Evolutionary conservation across 1,140 invertebrate genomes (phyloP).

Genomic region (Bemisia tabaci): DNA sequence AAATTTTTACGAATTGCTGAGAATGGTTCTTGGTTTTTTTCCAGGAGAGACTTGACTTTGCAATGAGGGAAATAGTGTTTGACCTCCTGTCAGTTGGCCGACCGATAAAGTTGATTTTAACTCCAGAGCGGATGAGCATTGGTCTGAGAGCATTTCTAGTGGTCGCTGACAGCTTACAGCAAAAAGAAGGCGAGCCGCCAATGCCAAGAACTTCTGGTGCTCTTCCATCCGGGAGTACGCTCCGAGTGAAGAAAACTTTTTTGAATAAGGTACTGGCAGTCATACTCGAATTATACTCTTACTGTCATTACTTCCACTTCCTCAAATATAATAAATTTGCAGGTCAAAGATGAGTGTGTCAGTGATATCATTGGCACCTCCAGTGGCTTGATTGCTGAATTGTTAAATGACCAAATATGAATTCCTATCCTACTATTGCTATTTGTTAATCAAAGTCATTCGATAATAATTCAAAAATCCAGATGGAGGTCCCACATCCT

Average conservation of each 20-base stretch:
- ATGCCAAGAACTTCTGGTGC: slow-evolving; percentile 92
- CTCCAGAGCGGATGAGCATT: slow-evolving; percentile 97
- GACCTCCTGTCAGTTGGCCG: slow-evolving; percentile 91
- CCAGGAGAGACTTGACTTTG: slow-evolving; percentile 85
- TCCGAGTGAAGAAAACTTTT: slow-evolving; percentile 92
- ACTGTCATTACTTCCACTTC: no score
- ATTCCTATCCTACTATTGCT: no score
- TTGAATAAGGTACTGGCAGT: slow-evolving; percentile 54
- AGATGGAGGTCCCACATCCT: no score
- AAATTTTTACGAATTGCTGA: no score
- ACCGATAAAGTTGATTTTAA: slow-evolving; percentile 85
- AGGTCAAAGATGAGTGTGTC: background rate
- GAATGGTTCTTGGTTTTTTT: no score
- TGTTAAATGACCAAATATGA: no score
- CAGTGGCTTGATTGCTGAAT: no score
- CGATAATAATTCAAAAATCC: no score
- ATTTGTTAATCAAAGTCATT: no score
- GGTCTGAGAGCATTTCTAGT: slow-evolving; percentile 92
- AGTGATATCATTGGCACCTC: no score
- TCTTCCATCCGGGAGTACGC: slow-evolving; percentile 85
- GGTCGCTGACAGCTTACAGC: slow-evolving; percentile 94
- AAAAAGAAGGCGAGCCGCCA: slow-evolving; percentile 95
- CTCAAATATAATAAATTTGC: no score
- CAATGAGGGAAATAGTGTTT: slow-evolving; percentile 98
- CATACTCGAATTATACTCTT: slow-evolving; percentile 8